Evolutionary conservation across 2,888 invertebrate species (phyloP).

Genomic region (Leptogaster cylindrica): DNA sequence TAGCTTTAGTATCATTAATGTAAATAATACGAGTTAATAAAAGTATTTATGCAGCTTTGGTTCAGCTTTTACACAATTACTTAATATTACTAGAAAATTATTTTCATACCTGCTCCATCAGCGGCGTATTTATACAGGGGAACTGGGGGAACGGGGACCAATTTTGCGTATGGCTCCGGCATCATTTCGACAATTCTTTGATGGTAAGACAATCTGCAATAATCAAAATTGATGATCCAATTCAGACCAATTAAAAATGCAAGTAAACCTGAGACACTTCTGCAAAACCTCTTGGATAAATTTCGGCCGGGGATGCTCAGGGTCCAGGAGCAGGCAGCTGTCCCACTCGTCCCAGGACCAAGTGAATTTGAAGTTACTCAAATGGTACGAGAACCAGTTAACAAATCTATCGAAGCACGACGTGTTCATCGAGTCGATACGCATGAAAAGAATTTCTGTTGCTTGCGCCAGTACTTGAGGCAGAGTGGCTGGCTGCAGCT

Average conservation of each 20-base stretch:
- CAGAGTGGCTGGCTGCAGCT: slow-evolving; percentile 94
- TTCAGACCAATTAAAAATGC: not conserved
- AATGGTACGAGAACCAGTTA: slow-evolving; percentile 97
- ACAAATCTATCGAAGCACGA: slow-evolving; percentile 96
- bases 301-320: slow-evolving; percentile 90
- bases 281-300: slow-evolving; percentile 92
- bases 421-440: slow-evolving; percentile 96
- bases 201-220: slow-evolving; percentile 85
- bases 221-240: no score
- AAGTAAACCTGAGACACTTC: slow-evolving; percentile 80
- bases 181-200: slow-evolving; percentile 92
- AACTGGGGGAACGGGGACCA: slow-evolving; percentile 85
- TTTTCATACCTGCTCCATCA: slow-evolving; percentile 87
- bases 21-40: not conserved
- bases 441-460: slow-evolving; percentile 93
- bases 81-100: slow-evolving; percentile 49
- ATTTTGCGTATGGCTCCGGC: slow-evolving; percentile 81
- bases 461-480: slow-evolving; percentile 98
- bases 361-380: slow-evolving; percentile 98
- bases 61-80: slow-evolving; percentile 16
- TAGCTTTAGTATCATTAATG: no score
- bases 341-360: slow-evolving; percentile 99
- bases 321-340: slow-evolving; percentile 80
- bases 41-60: not conserved
- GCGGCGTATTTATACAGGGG: slow-evolving; percentile 89